A percentile compares a stretch with the other conserved stretches of the same genome.
Conservation (phyloP, 2,888 invertebrate genomes). For the Hypolimnas misippus region DNA sequence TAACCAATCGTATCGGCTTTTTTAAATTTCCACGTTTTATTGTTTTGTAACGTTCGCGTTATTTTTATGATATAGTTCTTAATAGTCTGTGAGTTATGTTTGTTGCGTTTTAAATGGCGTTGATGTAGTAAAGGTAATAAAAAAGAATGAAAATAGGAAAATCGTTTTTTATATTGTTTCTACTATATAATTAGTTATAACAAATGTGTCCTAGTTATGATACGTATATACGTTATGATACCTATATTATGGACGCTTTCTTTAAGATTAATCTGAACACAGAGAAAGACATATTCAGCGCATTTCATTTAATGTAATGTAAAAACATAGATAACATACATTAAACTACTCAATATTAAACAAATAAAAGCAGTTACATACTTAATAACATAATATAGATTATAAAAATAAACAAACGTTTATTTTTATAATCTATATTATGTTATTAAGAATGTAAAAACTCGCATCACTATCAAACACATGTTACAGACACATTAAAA, state of each 20-base stretch:
- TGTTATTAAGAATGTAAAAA: constrained; percentile 6
- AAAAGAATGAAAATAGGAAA: background rate
- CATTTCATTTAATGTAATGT: no score
- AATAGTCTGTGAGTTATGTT: background rate
- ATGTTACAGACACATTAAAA: constrained; percentile 17
- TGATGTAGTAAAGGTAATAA: background rate
- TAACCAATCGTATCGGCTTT: constrained; percentile 51
- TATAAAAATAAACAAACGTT: background rate
- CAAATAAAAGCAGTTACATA: background rate
- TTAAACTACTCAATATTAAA: no score
- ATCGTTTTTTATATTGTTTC: no score
- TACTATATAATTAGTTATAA: no score
- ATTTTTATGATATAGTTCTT: constrained; percentile 9
- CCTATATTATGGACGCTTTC: no score
- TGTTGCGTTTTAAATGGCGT: background rate
- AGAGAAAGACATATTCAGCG: no score
- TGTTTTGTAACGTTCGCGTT: constrained; percentile 33
- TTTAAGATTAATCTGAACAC: no score
- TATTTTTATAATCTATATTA: no score
- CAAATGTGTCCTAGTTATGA: no score
- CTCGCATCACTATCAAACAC: constrained; percentile 6
- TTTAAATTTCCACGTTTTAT: constrained; percentile 42
- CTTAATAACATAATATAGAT: background rate
- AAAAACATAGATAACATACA: no score
- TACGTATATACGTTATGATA: no score